These are phyloP conservation scores for Chloebia gouldiae DNA, from an alignment of 2,113 vertebrate species.

Conservation along the genomic window DNA sequence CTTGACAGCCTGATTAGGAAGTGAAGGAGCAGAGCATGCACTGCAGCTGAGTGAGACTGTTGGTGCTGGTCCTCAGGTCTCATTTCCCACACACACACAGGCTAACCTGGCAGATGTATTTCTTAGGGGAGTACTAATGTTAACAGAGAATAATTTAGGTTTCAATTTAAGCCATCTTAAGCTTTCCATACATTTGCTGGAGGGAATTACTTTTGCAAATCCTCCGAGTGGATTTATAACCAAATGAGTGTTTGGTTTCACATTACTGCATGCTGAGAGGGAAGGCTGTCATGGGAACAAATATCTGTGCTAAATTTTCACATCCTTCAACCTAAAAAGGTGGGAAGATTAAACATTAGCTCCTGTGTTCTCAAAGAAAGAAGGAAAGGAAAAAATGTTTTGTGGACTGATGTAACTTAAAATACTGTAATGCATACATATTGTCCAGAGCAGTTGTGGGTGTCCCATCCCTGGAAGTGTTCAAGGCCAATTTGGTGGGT, in stretches of 20 bases:
- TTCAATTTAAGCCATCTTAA: conserved; percentile 11
- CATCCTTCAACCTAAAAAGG: background rate
- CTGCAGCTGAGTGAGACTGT: background rate
- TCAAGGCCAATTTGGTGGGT: background rate
- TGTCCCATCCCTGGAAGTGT: background rate
- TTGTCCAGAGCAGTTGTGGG: background rate
- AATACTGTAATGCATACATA: background rate
- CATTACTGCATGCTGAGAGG: conserved; percentile 5
- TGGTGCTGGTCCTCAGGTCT: background rate
- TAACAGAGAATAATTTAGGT: background rate
- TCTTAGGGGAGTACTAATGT: background rate
- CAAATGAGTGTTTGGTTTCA: conserved; percentile 19
- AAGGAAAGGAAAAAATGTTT: background rate
- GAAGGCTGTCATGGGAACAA: conserved; percentile 8
- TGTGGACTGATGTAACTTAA: background rate
- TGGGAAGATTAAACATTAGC: background rate
- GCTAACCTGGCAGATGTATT: background rate
- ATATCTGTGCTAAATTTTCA: background rate
- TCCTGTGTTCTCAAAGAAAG: background rate
- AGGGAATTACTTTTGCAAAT: background rate
- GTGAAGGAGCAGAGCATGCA: background rate
- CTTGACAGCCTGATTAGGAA: background rate
- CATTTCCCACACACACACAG: background rate
- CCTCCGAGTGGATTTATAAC: background rate
- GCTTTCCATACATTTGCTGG: background rate